Evolutionary conservation across 2,113 vertebrate genomes (phyloP), one percentile per base, ranked within the genome.

Genomic region (Gnathonemus echidnorhynchus): DNA sequence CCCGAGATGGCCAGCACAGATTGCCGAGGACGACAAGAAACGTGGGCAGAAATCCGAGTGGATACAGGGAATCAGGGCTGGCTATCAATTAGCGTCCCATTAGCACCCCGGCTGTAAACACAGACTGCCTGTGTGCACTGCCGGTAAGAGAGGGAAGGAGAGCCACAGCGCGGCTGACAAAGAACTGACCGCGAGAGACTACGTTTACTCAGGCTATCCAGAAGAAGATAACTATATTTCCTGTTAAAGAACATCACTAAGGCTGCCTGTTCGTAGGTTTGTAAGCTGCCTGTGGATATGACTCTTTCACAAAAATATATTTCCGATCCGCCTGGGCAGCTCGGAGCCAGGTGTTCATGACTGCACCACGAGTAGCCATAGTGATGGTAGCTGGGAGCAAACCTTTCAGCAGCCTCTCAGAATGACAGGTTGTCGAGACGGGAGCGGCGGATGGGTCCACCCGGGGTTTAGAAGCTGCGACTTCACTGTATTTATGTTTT

Each of bases 351-450:
- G 88, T 92, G 93, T 17, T 87, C n/a, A 92, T 89, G 91, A 52
- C 93, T 91, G 52, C 53, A 90, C 90, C 91, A 91, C 93, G 92
- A 35, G 70, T 6, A 77, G 35, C 31, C 35, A 42, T 42, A 17
- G 74, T 19, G 35, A 42, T 2, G 74, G 39, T 19, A 80, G 62
- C 62, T 31, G 10, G 27, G 62, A 92, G 93, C 95, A 96, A 95
- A 95, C 95, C 94, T 95, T 95, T 94, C 92, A 15, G 91, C 88
- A 84, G 90, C 89, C 92, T 92, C 89, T 90, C 92, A 91, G 93
- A 93, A 91, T 89, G 92, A 17, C 8, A 87, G 77, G 83, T 87
- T 21, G 89, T 53, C 2, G 5, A 39, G 48, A 31, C 19, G 24
- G 24, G 1, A 48, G 10, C 21, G 87, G 35, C 35, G 77, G 86